Conservation (phyloP, 1,140 invertebrate species). For the Cydia fagiglandana region DNA sequence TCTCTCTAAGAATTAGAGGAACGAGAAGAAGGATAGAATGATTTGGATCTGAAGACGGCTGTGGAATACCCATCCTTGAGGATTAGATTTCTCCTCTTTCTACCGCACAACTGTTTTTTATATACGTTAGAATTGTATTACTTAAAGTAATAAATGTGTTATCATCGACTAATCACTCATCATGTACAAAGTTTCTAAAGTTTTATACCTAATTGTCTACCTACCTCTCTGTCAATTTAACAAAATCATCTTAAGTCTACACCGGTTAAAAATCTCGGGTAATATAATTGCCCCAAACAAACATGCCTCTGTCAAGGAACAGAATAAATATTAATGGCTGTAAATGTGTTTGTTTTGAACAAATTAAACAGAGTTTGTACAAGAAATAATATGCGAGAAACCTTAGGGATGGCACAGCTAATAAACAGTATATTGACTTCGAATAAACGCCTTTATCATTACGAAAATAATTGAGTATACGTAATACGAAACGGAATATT, state of each 20-base stretch:
- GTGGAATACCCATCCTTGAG: too few relatives aligned
- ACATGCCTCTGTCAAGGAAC: slow-evolving; percentile 20
- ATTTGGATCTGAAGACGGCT: too few relatives aligned
- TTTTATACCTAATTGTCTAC: not conserved
- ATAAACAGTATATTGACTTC: slow-evolving; percentile 1
- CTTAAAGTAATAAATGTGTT: too few relatives aligned
- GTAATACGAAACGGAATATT: too few relatives aligned
- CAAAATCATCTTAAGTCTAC: not conserved
- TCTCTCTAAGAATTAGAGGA: too few relatives aligned
- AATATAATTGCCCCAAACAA: slow-evolving; percentile 4
- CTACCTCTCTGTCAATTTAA: not conserved
- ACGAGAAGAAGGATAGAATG: too few relatives aligned
- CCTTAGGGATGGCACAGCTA: not conserved
- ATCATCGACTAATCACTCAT: too few relatives aligned
- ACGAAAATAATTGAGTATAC: too few relatives aligned
- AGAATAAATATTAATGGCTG: slow-evolving; percentile 30
- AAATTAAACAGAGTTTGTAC: slow-evolving; percentile 30
- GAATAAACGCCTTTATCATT: not conserved
- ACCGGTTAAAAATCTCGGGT: not conserved
- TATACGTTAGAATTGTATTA: too few relatives aligned
- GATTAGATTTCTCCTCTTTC: too few relatives aligned
- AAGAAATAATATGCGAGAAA: slow-evolving; percentile 27
- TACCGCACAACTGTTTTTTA: too few relatives aligned
- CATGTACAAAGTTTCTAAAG: too few relatives aligned
- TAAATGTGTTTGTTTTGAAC: slow-evolving; percentile 31